A percentile compares a stretch with the other conserved stretches of the same genome.
Evolutionary conservation across 1,140 invertebrate species (phyloP).

Genomic region (Achatina immaculata): DNA sequence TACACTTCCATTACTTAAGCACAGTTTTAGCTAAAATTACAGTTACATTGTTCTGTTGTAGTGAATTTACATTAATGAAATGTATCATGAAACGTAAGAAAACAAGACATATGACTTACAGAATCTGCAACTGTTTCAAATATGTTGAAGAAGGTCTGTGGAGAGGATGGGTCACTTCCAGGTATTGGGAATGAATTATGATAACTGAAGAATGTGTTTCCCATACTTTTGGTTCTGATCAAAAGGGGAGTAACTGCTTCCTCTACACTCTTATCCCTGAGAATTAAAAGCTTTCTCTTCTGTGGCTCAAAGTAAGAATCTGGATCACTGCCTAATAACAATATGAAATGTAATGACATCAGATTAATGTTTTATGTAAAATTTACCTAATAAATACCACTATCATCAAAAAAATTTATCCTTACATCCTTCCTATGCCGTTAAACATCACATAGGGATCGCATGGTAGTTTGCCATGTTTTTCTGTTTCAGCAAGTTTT

Average conservation of each 20-base stretch:
- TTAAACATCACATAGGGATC: too few relatives aligned
- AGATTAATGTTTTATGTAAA: neutral
- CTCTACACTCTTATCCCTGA: conserved; percentile 30
- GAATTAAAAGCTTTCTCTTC: conserved; percentile 33
- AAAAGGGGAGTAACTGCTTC: neutral
- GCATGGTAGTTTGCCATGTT: too few relatives aligned
- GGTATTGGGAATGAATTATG: neutral
- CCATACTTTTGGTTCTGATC: neutral
- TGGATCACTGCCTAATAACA: neutral
- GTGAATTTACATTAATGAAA: too few relatives aligned
- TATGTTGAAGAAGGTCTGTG: conserved; percentile 15
- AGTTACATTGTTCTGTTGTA: too few relatives aligned
- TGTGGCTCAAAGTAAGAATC: neutral
- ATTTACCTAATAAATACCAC: neutral
- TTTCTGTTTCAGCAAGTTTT: too few relatives aligned
- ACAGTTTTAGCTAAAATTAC: too few relatives aligned
- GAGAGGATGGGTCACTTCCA: neutral
- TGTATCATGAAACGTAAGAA: too few relatives aligned
- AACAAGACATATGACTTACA: too few relatives aligned
- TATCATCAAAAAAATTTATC: too few relatives aligned
- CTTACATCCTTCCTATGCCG: too few relatives aligned
- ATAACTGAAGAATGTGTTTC: conserved; percentile 16
- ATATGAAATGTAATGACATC: neutral
- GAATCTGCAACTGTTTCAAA: conserved; percentile 30
- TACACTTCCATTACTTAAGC: too few relatives aligned